Conservation (phyloP, 2,797 vertebrate genomes). For the Parambassis ranga region DNA sequence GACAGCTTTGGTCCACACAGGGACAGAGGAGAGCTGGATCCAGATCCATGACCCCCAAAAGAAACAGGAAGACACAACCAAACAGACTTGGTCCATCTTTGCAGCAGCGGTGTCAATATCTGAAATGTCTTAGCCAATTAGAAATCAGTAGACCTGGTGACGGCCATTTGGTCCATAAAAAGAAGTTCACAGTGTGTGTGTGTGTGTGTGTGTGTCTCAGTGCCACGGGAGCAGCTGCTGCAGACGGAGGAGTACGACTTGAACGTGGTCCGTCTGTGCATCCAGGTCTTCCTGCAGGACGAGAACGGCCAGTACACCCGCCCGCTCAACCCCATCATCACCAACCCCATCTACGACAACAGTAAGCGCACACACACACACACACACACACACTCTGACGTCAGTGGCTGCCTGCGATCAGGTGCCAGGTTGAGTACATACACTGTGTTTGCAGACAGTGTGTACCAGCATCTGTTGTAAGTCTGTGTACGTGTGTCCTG, state of each 20-base stretch:
- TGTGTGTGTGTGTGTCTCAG: constrained; percentile 70
- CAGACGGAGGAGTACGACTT: constrained; percentile 95
- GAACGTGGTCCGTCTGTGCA: constrained; percentile 96
- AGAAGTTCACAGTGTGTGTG: neutral
- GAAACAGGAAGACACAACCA: too few species aligned
- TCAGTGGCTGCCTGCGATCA: neutral
- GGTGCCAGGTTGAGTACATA: too few species aligned
- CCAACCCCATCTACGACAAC: constrained; percentile 98
- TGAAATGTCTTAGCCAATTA: too few species aligned
- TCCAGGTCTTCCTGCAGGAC: constrained; percentile 93
- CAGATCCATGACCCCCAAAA: too few species aligned
- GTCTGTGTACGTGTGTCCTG: neutral
- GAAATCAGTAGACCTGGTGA: too few species aligned
- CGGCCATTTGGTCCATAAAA: too few species aligned
- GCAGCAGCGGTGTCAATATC: too few species aligned
- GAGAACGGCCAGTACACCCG: constrained; percentile 85
- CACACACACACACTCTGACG: neutral
- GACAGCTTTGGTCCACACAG: too few species aligned
- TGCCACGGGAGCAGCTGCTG: constrained; percentile 89
- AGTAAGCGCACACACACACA: constrained; percentile 48
- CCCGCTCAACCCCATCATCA: constrained; percentile 86
- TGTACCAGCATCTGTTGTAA: constrained; percentile 3
- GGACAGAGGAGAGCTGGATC: too few species aligned
- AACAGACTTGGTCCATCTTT: too few species aligned
- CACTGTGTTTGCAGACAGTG: neutral